These are phyloP conservation scores for Trachythela sp. DNA, from an alignment of 64 coral and sea anemone species.

Conservation along the genomic window DNA sequence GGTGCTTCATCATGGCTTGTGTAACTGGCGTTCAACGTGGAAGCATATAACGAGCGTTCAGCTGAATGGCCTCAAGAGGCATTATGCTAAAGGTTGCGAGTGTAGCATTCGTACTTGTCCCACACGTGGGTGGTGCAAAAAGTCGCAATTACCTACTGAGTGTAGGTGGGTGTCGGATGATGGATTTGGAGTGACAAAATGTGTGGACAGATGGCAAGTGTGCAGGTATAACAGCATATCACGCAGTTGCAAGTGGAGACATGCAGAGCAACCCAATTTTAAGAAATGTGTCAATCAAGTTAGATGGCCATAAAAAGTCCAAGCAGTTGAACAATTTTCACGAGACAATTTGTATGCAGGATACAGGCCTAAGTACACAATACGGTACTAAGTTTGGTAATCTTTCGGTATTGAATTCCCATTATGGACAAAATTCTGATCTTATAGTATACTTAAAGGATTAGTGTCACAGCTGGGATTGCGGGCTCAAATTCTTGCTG, in stretches of 20 bases:
- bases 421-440: too few relatives aligned
- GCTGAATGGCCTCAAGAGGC: not conserved
- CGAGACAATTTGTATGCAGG: too few relatives aligned
- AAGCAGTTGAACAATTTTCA: too few relatives aligned
- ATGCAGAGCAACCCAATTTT: not conserved
- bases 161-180: not conserved
- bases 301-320: not conserved
- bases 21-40: slow-evolving; percentile 15
- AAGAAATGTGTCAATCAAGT: not conserved
- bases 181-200: not conserved
- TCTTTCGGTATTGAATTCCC: too few relatives aligned
- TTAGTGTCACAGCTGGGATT: too few relatives aligned
- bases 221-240: not conserved
- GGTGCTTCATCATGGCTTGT: slow-evolving; percentile 7
- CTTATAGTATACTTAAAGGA: too few relatives aligned
- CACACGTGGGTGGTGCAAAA: not conserved
- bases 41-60: not conserved
- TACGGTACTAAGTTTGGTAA: too few relatives aligned
- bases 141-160: not conserved
- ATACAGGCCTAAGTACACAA: too few relatives aligned
- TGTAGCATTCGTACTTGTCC: not conserved
- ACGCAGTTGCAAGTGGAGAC: not conserved
- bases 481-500: too few relatives aligned
- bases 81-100: slow-evolving; percentile 7
- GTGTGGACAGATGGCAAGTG: not conserved